Conservation (phyloP, 2,797 vertebrate genomes). For the Leptatherina wallacei region DNA sequence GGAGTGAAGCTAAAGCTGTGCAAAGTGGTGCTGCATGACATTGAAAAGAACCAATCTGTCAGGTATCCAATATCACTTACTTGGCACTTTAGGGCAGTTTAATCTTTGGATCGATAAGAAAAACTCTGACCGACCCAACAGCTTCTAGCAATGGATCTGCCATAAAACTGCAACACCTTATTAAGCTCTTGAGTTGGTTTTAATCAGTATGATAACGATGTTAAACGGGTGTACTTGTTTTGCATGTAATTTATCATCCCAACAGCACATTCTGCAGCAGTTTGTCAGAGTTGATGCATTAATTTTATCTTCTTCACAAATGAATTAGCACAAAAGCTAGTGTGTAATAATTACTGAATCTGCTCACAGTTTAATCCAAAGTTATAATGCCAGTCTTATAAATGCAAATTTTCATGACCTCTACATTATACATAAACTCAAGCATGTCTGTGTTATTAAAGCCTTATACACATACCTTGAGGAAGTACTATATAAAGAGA, state of each 20-base stretch:
- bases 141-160: constrained; percentile 37
- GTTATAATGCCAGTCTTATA: not conserved
- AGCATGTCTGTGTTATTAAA: constrained; percentile 2
- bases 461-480: constrained; percentile 6
- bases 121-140: constrained; percentile 51
- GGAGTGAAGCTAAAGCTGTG: constrained; percentile 16
- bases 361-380: constrained; percentile 13
- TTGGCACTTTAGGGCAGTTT: constrained; percentile 16
- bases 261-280: constrained; percentile 28
- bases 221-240: constrained; percentile 45
- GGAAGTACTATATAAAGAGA: constrained; percentile 5
- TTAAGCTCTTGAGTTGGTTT: constrained; percentile 42
- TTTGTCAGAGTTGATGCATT: constrained; percentile 35
- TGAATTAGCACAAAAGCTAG: not conserved
- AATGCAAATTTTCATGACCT: constrained; percentile 13
- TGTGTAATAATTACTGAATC: constrained; percentile 20
- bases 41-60: constrained; percentile 31
- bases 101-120: constrained; percentile 39
- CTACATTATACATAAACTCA: constrained; percentile 1
- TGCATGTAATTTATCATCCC: constrained; percentile 52
- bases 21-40: constrained; percentile 10
- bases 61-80: constrained; percentile 16
- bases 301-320: constrained; percentile 46
- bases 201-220: constrained; percentile 60
- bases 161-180: constrained; percentile 45